phyloP scores from a whole-genome alignment of 2,797 vertebrate species.

The Crenichthys baileyi region DNA sequence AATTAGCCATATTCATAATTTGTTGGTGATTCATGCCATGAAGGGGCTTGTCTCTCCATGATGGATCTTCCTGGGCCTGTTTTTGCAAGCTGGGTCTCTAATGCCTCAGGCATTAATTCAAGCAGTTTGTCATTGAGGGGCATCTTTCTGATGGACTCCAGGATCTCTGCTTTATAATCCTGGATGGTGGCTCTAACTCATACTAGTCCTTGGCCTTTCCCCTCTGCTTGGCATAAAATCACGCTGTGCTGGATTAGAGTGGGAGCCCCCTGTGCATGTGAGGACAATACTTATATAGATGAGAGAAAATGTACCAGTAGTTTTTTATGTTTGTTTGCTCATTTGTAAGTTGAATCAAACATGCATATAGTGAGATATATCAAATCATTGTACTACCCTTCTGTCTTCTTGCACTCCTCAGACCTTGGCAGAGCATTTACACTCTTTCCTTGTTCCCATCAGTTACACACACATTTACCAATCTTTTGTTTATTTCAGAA shows the following conservation, averaged over 20 bases:
- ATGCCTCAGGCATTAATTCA: not conserved
- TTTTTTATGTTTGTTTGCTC: too few species aligned
- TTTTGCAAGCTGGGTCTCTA: not conserved
- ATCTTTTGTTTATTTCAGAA: not conserved
- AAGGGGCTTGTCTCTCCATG: not conserved
- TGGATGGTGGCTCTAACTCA: not conserved
- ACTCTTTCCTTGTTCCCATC: too few species aligned
- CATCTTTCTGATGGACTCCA: not conserved
- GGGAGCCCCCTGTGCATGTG: too few species aligned
- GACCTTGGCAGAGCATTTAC: not conserved
- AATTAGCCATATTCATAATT: not conserved
- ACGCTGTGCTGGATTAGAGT: too few species aligned
- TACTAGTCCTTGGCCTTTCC: not conserved
- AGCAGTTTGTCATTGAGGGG: too few species aligned
- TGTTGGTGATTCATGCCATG: not conserved
- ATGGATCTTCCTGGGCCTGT: not conserved
- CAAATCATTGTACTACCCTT: not conserved
- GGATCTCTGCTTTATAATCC: not conserved
- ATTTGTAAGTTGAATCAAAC: too few species aligned
- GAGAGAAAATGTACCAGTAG: too few species aligned
- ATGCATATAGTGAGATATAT: not conserved
- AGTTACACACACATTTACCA: too few species aligned
- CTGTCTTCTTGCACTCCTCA: not conserved
- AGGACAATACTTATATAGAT: too few species aligned
- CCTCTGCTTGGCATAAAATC: too few species aligned